A percentile compares a stretch with the other conserved stretches of the same genome.
phyloP scores from a whole-genome alignment of 2,113 vertebrate species.

The Oceanodroma tethys region DNA sequence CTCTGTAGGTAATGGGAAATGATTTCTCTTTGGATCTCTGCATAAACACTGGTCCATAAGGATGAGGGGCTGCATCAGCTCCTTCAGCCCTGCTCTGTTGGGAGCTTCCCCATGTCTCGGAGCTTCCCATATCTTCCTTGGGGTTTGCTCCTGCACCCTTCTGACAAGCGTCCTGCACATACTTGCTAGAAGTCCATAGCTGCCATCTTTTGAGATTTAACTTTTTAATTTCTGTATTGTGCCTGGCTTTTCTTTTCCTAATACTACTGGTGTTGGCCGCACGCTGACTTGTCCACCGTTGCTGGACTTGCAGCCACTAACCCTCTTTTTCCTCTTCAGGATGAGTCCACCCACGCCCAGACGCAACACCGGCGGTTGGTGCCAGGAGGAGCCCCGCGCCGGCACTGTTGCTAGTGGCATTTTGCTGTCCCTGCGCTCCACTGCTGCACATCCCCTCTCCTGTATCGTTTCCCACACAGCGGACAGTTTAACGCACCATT shows the following conservation, averaged over 20 bases:
- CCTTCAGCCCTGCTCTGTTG: neutral
- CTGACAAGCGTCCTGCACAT: accelerated
- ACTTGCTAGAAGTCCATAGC: neutral
- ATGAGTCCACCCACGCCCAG: neutral
- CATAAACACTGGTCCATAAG: neutral
- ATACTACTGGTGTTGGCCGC: neutral
- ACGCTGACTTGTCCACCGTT: accelerated
- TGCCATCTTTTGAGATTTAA: neutral
- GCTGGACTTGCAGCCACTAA: neutral
- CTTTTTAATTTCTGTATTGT: neutral
- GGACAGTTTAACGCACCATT: accelerated
- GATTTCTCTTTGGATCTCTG: neutral
- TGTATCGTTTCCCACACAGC: neutral
- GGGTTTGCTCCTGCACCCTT: neutral
- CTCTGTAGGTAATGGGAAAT: neutral
- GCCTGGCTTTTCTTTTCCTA: neutral
- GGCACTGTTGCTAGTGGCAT: accelerated
- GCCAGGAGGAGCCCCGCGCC: neutral
- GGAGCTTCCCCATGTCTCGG: neutral
- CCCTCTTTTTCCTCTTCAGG: neutral
- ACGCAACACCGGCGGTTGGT: accelerated
- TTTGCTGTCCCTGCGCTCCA: neutral
- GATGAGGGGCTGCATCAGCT: neutral
- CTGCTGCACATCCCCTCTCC: neutral
- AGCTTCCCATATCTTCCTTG: neutral